Conservation (phyloP, 1,140 invertebrate genomes). For the Physella acuta region DNA sequence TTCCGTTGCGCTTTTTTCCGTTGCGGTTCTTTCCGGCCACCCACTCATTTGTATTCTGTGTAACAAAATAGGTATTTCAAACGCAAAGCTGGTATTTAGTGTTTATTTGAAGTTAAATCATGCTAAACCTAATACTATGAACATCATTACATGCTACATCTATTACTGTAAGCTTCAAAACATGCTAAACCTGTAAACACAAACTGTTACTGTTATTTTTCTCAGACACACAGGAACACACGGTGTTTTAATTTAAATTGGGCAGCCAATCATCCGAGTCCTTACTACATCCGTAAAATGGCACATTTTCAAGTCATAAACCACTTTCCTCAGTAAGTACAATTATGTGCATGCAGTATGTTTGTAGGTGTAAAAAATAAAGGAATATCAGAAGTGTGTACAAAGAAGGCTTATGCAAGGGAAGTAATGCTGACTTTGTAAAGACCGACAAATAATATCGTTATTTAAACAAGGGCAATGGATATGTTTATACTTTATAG, state of each 20-base stretch:
- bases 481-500: background rate
- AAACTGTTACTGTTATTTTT: background rate
- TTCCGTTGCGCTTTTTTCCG: too few relatives aligned
- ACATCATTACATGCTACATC: too few relatives aligned
- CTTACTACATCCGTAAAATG: constrained; percentile 3
- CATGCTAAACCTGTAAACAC: background rate
- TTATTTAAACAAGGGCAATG: background rate
- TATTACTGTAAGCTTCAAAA: background rate
- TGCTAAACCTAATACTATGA: too few relatives aligned
- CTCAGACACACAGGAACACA: background rate
- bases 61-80: background rate
- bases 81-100: background rate
- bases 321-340: constrained; percentile 10
- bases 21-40: too few relatives aligned
- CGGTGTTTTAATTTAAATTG: constrained; percentile 8
- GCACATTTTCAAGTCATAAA: constrained; percentile 10
- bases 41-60: background rate
- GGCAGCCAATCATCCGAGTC: constrained; percentile 5
- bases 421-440: background rate
- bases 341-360: background rate
- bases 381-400: background rate
- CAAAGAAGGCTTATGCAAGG: background rate
- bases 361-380: background rate
- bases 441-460: background rate
- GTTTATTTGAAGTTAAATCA: background rate